phyloP scores from a whole-genome alignment of 2,888 invertebrate genomes.

The Rhagonycha fulva region DNA sequence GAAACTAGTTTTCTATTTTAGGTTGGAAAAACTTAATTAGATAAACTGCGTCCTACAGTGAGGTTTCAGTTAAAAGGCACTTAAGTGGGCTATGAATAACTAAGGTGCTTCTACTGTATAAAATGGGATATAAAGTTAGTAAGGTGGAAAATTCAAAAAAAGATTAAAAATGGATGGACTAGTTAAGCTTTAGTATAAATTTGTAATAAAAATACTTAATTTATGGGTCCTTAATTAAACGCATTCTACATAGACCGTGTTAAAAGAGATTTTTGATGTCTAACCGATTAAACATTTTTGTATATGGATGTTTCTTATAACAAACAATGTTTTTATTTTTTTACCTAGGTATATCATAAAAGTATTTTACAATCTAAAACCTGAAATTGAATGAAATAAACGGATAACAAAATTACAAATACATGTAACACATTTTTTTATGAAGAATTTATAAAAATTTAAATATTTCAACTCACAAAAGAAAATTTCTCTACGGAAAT shows the following conservation, averaged over 20 bases:
- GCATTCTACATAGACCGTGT: not conserved
- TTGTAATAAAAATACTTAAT: not conserved
- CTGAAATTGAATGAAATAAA: not conserved
- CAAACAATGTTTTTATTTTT: too few species aligned
- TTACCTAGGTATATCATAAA: too few species aligned
- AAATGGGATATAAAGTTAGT: slow-evolving; percentile 37
- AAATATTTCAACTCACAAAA: not conserved
- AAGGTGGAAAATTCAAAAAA: slow-evolving; percentile 20
- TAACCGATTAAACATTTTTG: too few species aligned
- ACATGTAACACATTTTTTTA: not conserved
- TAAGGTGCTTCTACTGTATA: slow-evolving; percentile 37
- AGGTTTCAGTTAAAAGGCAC: slow-evolving; percentile 34
- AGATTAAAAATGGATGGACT: slow-evolving; percentile 4
- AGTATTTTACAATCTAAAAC: not conserved
- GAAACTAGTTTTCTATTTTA: slow-evolving; percentile 33
- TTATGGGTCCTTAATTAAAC: not conserved
- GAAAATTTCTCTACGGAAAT: not conserved
- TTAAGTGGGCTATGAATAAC: slow-evolving; percentile 43
- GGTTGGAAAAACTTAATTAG: slow-evolving; percentile 19
- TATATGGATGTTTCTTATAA: too few species aligned
- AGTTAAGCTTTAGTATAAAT: not conserved
- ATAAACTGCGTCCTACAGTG: slow-evolving; percentile 19
- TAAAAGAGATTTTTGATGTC: too few species aligned
- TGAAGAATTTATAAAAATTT: not conserved
- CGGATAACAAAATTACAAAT: not conserved